phyloP scores from a whole-genome alignment of 2,888 invertebrate species.

The Capitulum mitella region DNA sequence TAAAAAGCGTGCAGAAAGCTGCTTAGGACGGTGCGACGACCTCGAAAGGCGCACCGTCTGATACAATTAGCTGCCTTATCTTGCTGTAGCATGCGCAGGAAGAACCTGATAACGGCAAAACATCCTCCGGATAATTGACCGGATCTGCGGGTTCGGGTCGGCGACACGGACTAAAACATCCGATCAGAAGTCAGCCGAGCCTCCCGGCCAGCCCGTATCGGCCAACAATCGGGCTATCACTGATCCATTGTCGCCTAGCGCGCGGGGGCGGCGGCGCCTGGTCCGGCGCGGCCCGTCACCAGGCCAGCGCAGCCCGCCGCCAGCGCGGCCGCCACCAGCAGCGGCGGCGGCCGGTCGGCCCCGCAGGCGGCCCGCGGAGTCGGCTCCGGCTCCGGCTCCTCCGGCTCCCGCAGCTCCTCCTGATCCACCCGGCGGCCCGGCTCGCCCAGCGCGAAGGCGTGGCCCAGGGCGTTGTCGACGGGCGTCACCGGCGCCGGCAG shows the following conservation, averaged over 20 bases:
- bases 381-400: background rate
- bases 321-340: background rate
- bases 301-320: background rate
- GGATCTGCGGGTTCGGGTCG: no score
- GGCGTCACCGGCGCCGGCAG: background rate
- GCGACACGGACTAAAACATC: no score
- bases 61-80: background rate
- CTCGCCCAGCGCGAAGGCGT: background rate
- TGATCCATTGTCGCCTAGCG: no score
- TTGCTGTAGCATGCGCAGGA: background rate
- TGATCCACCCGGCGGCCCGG: background rate
- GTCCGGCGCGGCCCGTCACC: no score
- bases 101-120: no score
- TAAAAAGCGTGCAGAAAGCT: background rate
- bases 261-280: no score
- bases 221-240: no score
- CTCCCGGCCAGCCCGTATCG: no score
- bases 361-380: background rate
- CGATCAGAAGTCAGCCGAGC: no score
- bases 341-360: background rate
- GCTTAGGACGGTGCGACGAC: background rate
- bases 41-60: background rate
- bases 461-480: background rate
- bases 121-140: no score
- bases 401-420: background rate